Conservation (phyloP, 2,113 vertebrate genomes). For the Hydrolagus affinis region DNA sequence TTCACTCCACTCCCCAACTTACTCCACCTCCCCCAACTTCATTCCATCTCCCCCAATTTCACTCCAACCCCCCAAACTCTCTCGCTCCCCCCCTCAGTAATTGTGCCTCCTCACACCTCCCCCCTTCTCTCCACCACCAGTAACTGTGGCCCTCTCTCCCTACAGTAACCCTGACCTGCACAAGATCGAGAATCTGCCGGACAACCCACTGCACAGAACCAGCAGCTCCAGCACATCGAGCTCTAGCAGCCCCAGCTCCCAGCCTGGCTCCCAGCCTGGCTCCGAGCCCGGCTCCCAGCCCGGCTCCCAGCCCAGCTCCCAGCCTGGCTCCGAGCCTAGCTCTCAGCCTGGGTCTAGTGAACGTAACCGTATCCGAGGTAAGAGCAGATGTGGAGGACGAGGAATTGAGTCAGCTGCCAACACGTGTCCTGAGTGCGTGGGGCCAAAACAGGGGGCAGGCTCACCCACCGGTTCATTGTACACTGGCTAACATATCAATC, state of each 20-base stretch:
- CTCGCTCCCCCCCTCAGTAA: not conserved
- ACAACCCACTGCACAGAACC: conserved; percentile 79
- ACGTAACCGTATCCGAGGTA: conserved; percentile 79
- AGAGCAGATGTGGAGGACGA: conserved; percentile 2
- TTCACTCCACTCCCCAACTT: no score
- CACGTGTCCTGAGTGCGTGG: no score
- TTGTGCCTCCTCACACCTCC: not conserved
- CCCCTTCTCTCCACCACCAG: no score
- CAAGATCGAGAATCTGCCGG: conserved; percentile 71
- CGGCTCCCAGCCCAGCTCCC: conserved; percentile 79
- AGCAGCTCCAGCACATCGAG: conserved; percentile 95
- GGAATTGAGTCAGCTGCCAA: not conserved
- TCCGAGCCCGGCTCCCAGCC: conserved; percentile 71
- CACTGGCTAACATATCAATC: no score
- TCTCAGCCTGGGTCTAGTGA: conserved; percentile 79
- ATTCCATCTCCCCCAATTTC: no score
- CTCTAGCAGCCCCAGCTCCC: conserved; percentile 86
- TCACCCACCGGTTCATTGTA: no score
- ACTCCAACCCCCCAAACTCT: not conserved
- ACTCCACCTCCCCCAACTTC: no score
- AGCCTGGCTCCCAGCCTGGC: conserved; percentile 79
- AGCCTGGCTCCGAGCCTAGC: conserved; percentile 75
- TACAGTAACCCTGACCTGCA: conserved; percentile 88
- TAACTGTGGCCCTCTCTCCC: not conserved
- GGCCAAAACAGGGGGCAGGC: not conserved